Evolutionary conservation across 2,888 invertebrate species (phyloP).

Genomic region (Scaptomyza polygonia): DNA sequence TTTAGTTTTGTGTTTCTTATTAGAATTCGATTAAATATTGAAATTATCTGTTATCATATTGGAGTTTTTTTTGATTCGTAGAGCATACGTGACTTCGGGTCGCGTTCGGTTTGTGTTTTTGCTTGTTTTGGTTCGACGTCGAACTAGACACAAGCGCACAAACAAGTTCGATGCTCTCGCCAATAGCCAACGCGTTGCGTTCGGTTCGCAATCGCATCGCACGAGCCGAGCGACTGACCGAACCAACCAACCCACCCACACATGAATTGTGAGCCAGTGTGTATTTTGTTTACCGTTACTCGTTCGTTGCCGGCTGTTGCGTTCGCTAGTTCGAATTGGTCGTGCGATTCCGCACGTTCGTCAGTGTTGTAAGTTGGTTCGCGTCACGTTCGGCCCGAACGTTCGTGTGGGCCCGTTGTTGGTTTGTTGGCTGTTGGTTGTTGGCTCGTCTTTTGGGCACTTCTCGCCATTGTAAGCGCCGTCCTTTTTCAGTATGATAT

Average conservation of each 20-base stretch:
- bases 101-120: conserved; percentile 45
- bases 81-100: conserved; percentile 56
- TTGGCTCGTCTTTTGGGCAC: conserved; percentile 70
- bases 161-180: conserved; percentile 67
- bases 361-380: conserved; percentile 67
- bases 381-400: conserved; percentile 42
- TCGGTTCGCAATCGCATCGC: conserved; percentile 39
- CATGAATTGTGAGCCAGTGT: conserved; percentile 35
- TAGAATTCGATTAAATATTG: conserved; percentile 8
- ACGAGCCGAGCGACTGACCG: conserved; percentile 28
- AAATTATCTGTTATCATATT: conserved; percentile 29
- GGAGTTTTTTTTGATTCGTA: conserved; percentile 49
- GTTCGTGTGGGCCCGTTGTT: conserved; percentile 51
- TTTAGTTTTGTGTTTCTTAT: not conserved
- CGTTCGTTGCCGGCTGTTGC: conserved; percentile 74
- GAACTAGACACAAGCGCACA: conserved; percentile 53
- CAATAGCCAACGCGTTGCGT: conserved; percentile 60
- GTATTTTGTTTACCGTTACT: conserved; percentile 72
- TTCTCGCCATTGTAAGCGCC: conserved; percentile 80
- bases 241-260: conserved; percentile 28
- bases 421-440: conserved; percentile 63
- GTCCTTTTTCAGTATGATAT: conserved; percentile 85
- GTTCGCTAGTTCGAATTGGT: conserved; percentile 74
- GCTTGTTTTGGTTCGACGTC: conserved; percentile 64
- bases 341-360: conserved; percentile 47